phyloP scores from a whole-genome alignment of 2,888 invertebrate species.

The Thymelicus acteon region DNA sequence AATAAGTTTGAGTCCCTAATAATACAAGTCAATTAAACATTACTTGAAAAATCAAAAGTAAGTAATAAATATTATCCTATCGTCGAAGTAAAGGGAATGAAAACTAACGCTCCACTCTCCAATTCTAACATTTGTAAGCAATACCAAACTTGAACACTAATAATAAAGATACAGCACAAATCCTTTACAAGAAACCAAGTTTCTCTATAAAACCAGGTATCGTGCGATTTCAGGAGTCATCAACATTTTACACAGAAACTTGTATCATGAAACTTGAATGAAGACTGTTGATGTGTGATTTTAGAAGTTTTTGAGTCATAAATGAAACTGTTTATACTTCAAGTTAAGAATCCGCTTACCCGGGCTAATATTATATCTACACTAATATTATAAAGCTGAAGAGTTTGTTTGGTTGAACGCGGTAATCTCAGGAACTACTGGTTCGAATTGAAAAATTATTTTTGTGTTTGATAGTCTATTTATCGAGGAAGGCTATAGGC shows the following conservation, averaged over 20 bases:
- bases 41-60: too few relatives aligned
- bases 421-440: too few relatives aligned
- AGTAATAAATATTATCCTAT: too few relatives aligned
- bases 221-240: slow-evolving; percentile 7
- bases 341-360: not conserved
- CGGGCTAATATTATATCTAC: not conserved
- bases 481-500: too few relatives aligned
- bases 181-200: not conserved
- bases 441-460: too few relatives aligned
- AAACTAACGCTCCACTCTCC: not conserved
- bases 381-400: too few relatives aligned
- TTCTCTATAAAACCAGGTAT: slow-evolving; percentile 8
- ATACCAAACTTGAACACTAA: not conserved
- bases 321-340: not conserved
- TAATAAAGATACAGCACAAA: not conserved
- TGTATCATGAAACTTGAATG: not conserved
- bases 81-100: too few relatives aligned
- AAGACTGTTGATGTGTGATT: not conserved
- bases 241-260: slow-evolving; percentile 12
- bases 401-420: too few relatives aligned
- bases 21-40: too few relatives aligned
- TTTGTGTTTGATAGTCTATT: too few relatives aligned
- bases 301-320: not conserved
- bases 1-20: too few relatives aligned
- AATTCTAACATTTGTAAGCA: not conserved